A percentile compares a stretch with the other conserved stretches of the same genome.
These are phyloP conservation scores for Planiliza haematocheilus DNA, from an alignment of 2,113 vertebrate species.

Conservation along the genomic window DNA sequence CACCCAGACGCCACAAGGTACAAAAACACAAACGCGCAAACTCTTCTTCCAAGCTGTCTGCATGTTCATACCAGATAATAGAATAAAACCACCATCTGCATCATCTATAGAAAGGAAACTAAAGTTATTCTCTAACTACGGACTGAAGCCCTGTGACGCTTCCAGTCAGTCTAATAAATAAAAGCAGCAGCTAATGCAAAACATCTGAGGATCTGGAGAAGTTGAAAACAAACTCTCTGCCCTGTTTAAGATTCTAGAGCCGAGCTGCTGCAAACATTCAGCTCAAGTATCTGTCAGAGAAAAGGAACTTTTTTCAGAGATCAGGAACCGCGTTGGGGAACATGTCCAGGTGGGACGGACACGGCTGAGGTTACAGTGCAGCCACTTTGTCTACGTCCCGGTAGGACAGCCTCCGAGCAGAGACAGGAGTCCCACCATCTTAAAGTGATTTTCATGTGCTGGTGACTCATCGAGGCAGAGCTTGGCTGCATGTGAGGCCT, in stretches of 20 bases:
- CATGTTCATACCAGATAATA: not conserved
- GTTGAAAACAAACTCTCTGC: conserved; percentile 11
- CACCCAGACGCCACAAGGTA: conserved; percentile 2
- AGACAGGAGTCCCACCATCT: conserved; percentile 61
- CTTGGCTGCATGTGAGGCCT: conserved; percentile 49
- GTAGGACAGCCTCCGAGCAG: conserved; percentile 20
- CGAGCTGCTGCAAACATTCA: conserved; percentile 14
- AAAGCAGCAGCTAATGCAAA: conserved; percentile 34
- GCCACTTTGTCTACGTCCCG: conserved; percentile 36
- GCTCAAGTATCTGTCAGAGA: not conserved
- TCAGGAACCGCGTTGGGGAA: conserved; percentile 60
- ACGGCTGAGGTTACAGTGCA: conserved; percentile 13
- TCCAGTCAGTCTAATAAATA: conserved; percentile 27
- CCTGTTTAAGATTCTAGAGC: conserved; percentile 34
- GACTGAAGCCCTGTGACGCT: not conserved
- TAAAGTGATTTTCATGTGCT: conserved; percentile 69
- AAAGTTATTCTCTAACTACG: accelerated
- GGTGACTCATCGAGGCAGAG: conserved; percentile 73
- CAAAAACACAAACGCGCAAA: not conserved
- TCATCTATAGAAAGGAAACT: not conserved
- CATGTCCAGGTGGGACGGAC: conserved; percentile 34
- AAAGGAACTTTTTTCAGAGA: conserved; percentile 8
- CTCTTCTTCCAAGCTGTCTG: not conserved
- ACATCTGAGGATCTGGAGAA: conserved; percentile 43
- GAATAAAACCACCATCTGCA: no score